These are phyloP conservation scores for Siderastrea radians DNA, from an alignment of 92 coral and sea anemone genomes.

Conservation along the genomic window DNA sequence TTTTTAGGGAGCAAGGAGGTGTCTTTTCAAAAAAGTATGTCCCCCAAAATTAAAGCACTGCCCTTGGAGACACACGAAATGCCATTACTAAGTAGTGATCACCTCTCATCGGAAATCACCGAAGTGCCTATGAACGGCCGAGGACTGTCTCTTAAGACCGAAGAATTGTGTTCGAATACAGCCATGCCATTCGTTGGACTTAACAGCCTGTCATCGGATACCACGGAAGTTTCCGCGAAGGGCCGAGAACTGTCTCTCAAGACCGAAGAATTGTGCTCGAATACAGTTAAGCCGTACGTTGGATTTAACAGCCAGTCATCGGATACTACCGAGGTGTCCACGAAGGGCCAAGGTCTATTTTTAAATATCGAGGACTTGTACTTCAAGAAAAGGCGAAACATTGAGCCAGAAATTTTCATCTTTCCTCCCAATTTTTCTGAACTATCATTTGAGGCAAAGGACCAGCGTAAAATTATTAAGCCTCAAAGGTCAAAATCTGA, in stretches of 20 bases:
- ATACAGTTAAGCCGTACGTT: too few relatives aligned
- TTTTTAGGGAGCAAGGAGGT: neutral
- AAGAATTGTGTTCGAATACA: neutral
- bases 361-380: too few relatives aligned
- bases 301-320: too few relatives aligned
- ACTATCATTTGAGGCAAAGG: too few relatives aligned
- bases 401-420: neutral
- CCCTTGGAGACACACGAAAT: neutral
- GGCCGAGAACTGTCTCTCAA: neutral
- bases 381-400: neutral
- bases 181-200: neutral
- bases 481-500: too few relatives aligned
- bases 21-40: neutral
- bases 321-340: too few relatives aligned
- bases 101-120: neutral
- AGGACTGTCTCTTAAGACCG: neutral
- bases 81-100: neutral
- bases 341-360: too few relatives aligned
- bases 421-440: too few relatives aligned
- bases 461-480: too few relatives aligned
- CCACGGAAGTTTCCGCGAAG: neutral
- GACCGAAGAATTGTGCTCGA: neutral
- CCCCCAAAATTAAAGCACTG: too few relatives aligned
- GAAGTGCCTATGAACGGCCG: neutral
- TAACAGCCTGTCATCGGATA: neutral